Base-by-base conservation (phyloP, 1,140 invertebrate genomes). In the Laodelphax striatellus region DNA sequence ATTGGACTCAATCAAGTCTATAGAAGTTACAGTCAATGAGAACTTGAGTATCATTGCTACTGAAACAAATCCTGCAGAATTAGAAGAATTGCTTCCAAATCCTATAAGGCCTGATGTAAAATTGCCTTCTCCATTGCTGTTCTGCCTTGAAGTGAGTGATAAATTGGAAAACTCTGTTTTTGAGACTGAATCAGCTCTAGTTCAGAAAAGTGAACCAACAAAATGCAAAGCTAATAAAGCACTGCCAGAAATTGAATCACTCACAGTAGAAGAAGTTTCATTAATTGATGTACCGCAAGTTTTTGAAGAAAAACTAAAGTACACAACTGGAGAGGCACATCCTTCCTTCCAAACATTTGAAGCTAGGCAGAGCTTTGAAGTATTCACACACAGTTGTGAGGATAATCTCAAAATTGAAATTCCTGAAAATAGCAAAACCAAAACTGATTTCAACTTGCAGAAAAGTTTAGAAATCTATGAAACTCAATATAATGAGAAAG, bases 1-100 rank as follows among this genome's bases (percentile, higher is more conserved):
- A 62, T 64, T 77, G 34, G 65, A 68, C 38, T 72, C 74, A 55
- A 67, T 69, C 53, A 76, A 79, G 57, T 78, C 62, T 55, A 83
- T 82, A 41, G 75, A 73, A 55, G 61, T 86, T 17, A 76, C 76
- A 56, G 67, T 86, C 43, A 72, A 77, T 43, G 78, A 82, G 66
- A 78, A 77, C 66, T 75, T 80, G 63, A 79, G 83, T 34, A 68
- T 80, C 28, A 70, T 80, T 34, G 81, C 80, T 16, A 70, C 71
- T 34, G 80, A 82, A 72, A 80, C 78, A 8, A 71, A 79, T 31
- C 63, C 71, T 34, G 75, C 75, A 24, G 86, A 87, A 70, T 78
- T 77, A 34, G 84, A 86, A 73, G 69, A 73, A 58, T 70, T 67
- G 21, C 80, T 79, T 68, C 68, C 67, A 62, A 65, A 67, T 6